A percentile compares a stretch with the other conserved stretches of the same genome.
Conservation (phyloP, 2,888 invertebrate species). For the Euzophera pinguis region DNA sequence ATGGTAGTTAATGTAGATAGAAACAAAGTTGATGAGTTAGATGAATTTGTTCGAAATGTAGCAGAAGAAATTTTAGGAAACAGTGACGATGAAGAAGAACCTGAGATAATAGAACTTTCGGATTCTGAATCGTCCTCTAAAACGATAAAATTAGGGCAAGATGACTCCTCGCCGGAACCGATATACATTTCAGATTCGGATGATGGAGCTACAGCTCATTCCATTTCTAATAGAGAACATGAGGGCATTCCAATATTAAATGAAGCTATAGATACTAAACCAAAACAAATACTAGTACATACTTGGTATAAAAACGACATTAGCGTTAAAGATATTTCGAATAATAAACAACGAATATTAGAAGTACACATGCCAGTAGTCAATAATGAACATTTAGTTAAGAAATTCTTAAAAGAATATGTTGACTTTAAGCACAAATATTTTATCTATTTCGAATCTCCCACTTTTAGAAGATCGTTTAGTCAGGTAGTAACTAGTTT, state of each 20-base stretch:
- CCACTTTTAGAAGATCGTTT: background rate
- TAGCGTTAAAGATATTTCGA: slow-evolving; percentile 24
- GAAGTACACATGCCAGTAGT: slow-evolving; percentile 22
- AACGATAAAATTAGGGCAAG: background rate
- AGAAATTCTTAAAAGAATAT: background rate
- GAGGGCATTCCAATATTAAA: slow-evolving; percentile 28
- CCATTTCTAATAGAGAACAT: background rate
- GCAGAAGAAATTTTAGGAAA: background rate
- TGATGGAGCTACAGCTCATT: background rate
- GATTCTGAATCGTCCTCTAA: slow-evolving; percentile 6
- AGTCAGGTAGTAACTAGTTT: background rate
- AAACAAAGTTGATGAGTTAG: background rate
- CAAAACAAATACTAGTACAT: slow-evolving; percentile 30
- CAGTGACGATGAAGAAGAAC: background rate
- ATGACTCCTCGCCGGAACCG: background rate
- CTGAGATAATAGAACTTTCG: background rate
- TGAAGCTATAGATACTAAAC: slow-evolving; percentile 33
- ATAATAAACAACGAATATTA: slow-evolving; percentile 25
- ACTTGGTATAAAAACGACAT: slow-evolving; percentile 18
- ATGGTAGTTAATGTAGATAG: slow-evolving; percentile 15
- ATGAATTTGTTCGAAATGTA: background rate
- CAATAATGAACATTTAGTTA: background rate
- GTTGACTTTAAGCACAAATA: background rate
- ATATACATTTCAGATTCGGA: background rate
- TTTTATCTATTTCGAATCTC: background rate